These are phyloP conservation scores for Parochlus steinenii DNA, from an alignment of 2,888 invertebrate species.

Conservation along the genomic window DNA sequence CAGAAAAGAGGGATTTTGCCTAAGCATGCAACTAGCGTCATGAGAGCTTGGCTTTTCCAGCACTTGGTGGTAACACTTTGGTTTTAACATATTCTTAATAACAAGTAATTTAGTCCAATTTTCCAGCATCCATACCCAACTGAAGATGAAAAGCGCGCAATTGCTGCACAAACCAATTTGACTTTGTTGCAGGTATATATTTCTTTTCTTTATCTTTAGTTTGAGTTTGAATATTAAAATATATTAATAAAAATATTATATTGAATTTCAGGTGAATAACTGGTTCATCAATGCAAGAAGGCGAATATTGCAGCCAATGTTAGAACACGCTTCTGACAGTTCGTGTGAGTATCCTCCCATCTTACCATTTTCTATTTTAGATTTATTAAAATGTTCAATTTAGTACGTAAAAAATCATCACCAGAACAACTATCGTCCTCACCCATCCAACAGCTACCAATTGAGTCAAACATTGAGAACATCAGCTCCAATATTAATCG, in stretches of 20 bases:
- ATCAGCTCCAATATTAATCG: conserved; percentile 17
- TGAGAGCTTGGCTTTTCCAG: conserved; percentile 93
- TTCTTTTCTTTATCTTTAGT: neutral
- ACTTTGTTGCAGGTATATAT: conserved; percentile 49
- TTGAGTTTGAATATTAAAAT: neutral
- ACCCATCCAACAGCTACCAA: conserved; percentile 12
- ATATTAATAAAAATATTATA: neutral
- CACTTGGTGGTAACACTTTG: conserved; percentile 81
- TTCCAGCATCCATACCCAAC: conserved; percentile 91
- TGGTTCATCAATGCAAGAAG: conserved; percentile 91
- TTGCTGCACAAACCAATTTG: conserved; percentile 76
- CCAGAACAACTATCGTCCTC: conserved; percentile 16
- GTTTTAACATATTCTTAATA: no score
- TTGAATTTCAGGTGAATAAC: conserved; percentile 48
- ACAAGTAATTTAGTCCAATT: no score
- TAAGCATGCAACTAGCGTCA: conserved; percentile 88
- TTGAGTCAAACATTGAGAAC: conserved; percentile 18
- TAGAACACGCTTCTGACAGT: conserved; percentile 36
- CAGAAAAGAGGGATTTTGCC: conserved; percentile 85
- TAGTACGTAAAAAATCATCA: conserved; percentile 13
- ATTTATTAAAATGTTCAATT: conserved; percentile 7
- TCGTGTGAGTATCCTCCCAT: conserved; percentile 11
- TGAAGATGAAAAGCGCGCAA: conserved; percentile 82
- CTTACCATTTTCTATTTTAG: conserved; percentile 37
- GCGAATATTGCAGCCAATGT: conserved; percentile 81